A percentile compares a stretch with the other conserved stretches of the same genome.
phyloP scores from a whole-genome alignment of 2,797 vertebrate species.

The Tapirus indicus region DNA sequence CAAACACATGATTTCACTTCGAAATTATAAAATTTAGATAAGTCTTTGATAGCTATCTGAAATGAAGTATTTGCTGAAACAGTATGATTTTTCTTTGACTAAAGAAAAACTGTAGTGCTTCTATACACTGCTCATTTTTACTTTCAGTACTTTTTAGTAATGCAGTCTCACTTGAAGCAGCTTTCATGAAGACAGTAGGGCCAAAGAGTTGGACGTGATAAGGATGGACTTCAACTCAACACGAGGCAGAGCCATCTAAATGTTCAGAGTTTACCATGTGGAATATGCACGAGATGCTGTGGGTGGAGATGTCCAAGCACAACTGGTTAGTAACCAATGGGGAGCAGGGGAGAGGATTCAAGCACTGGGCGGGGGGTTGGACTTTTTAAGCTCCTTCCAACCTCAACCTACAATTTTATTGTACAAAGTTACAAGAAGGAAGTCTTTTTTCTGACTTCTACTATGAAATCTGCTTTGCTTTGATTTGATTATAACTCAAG shows the following conservation, averaged over 20 bases:
- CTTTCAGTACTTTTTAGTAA: not conserved
- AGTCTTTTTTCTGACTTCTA: not conserved
- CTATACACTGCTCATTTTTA: not conserved
- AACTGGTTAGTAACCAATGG: not conserved
- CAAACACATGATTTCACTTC: not conserved
- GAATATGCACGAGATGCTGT: rapidly evolving
- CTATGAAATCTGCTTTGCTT: not conserved
- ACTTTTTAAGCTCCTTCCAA: too few relatives aligned
- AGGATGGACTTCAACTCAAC: not conserved
- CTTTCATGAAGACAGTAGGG: rapidly evolving
- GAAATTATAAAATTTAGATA: not conserved
- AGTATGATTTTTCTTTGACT: not conserved
- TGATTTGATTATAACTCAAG: too few relatives aligned
- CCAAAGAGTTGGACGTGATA: too few relatives aligned
- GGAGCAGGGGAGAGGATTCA: rapidly evolving
- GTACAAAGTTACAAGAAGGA: not conserved
- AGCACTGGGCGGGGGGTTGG: not conserved
- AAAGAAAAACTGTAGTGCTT: not conserved
- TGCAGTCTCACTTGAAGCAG: not conserved
- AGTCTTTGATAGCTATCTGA: not conserved
- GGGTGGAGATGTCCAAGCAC: rapidly evolving
- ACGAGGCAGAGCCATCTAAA: not conserved
- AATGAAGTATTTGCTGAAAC: not conserved
- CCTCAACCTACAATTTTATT: too few relatives aligned
- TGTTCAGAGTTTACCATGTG: too few relatives aligned